These are phyloP conservation scores for Takifugu rubripes DNA, from an alignment of 2,797 vertebrate genomes.

Conservation along the genomic window DNA sequence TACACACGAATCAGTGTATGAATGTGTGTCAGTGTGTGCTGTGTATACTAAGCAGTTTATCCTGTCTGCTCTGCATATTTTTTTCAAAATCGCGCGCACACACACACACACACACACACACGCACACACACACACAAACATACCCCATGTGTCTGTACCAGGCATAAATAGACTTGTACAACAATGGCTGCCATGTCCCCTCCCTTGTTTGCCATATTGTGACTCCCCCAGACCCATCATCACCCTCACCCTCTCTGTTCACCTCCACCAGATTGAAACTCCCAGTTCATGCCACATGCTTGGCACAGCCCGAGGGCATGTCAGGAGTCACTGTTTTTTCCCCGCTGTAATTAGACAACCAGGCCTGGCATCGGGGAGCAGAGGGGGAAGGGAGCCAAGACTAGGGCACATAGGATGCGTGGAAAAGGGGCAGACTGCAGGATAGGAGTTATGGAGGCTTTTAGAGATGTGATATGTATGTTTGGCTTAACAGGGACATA, in stretches of 20 bases:
- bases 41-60: constrained; percentile 55
- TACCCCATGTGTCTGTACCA: constrained; percentile 13
- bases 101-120: constrained; percentile 27
- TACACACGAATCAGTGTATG: constrained; percentile 44
- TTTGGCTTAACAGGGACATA: constrained; percentile 22
- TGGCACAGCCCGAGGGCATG: constrained; percentile 62
- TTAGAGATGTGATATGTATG: constrained; percentile 20
- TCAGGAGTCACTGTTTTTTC: constrained; percentile 37
- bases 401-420: constrained; percentile 34
- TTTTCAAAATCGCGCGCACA: constrained; percentile 18
- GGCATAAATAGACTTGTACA: constrained; percentile 25
- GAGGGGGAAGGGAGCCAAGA: constrained; percentile 26
- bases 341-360: constrained; percentile 59
- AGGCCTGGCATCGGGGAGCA: constrained; percentile 40
- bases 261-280: constrained; percentile 32
- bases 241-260: constrained; percentile 19
- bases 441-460: constrained; percentile 1
- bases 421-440: constrained; percentile 21
- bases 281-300: constrained; percentile 22
- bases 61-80: constrained; percentile 31
- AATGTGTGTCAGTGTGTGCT: constrained; percentile 55
- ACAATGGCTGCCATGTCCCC: background rate
- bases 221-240: constrained; percentile 10
- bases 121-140: constrained; percentile 28
- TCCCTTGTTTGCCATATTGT: constrained; percentile 7